phyloP scores from a whole-genome alignment of 2,113 vertebrate species.

The Perccottus glenii region DNA sequence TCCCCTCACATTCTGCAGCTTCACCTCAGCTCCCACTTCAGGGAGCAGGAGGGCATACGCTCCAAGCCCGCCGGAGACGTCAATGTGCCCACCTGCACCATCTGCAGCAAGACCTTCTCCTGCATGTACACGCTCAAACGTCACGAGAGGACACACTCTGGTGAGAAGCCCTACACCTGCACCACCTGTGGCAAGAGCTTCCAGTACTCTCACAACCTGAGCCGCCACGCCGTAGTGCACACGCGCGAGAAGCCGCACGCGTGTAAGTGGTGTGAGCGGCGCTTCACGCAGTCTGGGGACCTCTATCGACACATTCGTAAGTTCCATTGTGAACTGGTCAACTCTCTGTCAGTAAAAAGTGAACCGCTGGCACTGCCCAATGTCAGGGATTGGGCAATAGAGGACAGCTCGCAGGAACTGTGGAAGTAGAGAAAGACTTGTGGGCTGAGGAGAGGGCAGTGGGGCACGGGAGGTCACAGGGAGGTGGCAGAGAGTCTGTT shows the following conservation, averaged over 20 bases:
- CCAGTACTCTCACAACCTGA: constrained; percentile 99
- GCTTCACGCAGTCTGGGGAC: constrained; percentile 99
- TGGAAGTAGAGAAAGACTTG: constrained; percentile 88
- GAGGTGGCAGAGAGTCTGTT: constrained; percentile 48
- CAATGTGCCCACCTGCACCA: constrained; percentile 97
- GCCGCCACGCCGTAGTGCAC: constrained; percentile 99
- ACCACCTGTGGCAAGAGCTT: constrained; percentile 99
- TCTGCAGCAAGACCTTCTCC: constrained; percentile 99
- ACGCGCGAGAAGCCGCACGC: constrained; percentile 98
- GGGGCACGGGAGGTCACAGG: constrained; percentile 55
- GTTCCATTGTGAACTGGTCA: constrained; percentile 99
- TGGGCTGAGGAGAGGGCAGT: constrained; percentile 47
- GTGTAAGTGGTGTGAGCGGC: constrained; percentile 99
- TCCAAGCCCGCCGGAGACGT: constrained; percentile 95
- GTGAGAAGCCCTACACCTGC: constrained; percentile 99
- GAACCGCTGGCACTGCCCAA: constrained; percentile 96
- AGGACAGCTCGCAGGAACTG: constrained; percentile 99
- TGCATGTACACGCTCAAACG: constrained; percentile 99
- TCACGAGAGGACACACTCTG: constrained; percentile 98
- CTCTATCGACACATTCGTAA: constrained; percentile 99
- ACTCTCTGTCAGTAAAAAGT: constrained; percentile 99
- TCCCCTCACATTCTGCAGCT: constrained; percentile 99
- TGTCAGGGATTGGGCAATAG: constrained; percentile 99
- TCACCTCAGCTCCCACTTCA: constrained; percentile 99
- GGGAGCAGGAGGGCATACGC: constrained; percentile 98